A percentile compares a stretch with the other conserved stretches of the same genome.
Conservation (phyloP, 2,797 vertebrate genomes). For the Anableps anableps region DNA sequence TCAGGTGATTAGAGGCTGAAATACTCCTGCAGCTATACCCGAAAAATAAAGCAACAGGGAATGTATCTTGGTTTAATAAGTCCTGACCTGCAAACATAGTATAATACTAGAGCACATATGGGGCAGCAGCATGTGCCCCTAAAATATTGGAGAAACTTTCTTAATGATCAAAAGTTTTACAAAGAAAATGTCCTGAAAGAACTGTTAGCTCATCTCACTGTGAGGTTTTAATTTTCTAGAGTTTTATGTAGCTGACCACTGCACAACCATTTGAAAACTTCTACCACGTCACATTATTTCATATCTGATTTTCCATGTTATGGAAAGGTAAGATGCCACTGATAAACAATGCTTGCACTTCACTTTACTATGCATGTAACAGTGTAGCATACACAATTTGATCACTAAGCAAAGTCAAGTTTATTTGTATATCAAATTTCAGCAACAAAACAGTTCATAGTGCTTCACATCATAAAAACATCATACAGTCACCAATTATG, state of each 20-base stretch:
- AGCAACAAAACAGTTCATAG: too few species aligned
- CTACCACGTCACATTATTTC: background rate
- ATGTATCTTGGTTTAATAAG: constrained; percentile 34
- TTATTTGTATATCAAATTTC: too few species aligned
- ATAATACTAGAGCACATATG: background rate
- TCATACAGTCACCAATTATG: too few species aligned
- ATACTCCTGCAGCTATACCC: constrained; percentile 15
- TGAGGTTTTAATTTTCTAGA: background rate
- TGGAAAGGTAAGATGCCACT: background rate
- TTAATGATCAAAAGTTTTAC: background rate
- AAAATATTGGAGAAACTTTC: background rate
- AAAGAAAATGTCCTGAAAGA: background rate
- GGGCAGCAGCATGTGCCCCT: background rate
- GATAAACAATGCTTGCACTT: background rate
- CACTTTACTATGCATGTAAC: too few species aligned
- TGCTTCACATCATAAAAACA: too few species aligned
- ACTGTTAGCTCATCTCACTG: background rate
- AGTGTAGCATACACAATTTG: background rate
- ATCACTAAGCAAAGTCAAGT: too few species aligned
- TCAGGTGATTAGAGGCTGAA: constrained; percentile 28
- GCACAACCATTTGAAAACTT: background rate
- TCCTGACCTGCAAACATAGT: constrained; percentile 39
- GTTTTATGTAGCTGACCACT: background rate
- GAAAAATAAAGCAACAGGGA: constrained; percentile 10
- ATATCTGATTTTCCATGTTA: background rate